phyloP scores from a whole-genome alignment of 2,113 vertebrate genomes.

The Carassius carassius region DNA sequence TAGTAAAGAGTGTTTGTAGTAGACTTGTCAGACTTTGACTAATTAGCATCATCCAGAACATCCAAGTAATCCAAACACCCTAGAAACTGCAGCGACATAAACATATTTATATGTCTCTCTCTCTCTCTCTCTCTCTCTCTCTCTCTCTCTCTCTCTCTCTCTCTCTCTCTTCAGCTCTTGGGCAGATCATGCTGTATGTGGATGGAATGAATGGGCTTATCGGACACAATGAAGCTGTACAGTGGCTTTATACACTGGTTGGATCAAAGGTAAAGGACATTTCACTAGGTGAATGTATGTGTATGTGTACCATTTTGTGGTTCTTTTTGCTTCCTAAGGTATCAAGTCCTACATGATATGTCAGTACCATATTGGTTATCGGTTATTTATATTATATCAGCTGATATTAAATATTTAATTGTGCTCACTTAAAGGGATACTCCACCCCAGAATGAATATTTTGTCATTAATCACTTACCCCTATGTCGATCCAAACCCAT shows the following conservation, averaged over 20 bases:
- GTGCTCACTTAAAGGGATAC: neutral
- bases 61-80: neutral
- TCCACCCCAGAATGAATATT: too few relatives aligned
- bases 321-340: neutral
- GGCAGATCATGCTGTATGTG: constrained; percentile 98
- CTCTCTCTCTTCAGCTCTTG: constrained; percentile 79
- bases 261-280: constrained; percentile 89
- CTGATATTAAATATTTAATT: too few relatives aligned
- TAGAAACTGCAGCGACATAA: neutral
- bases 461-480: too few relatives aligned
- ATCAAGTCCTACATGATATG: too few relatives aligned
- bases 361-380: neutral
- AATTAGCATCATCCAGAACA: neutral
- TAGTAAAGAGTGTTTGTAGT: neutral
- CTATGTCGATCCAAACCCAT: too few relatives aligned
- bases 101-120: constrained; percentile 21
- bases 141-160: constrained; percentile 43
- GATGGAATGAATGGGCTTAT: constrained; percentile 99
- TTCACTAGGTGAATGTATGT: neutral
- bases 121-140: constrained; percentile 43
- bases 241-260: constrained; percentile 93
- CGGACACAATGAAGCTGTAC: constrained; percentile 91
- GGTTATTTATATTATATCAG: too few relatives aligned
- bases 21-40: neutral
- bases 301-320: neutral